Conservation (phyloP, 1,140 invertebrate genomes). For the Coboldia fuscipes region DNA sequence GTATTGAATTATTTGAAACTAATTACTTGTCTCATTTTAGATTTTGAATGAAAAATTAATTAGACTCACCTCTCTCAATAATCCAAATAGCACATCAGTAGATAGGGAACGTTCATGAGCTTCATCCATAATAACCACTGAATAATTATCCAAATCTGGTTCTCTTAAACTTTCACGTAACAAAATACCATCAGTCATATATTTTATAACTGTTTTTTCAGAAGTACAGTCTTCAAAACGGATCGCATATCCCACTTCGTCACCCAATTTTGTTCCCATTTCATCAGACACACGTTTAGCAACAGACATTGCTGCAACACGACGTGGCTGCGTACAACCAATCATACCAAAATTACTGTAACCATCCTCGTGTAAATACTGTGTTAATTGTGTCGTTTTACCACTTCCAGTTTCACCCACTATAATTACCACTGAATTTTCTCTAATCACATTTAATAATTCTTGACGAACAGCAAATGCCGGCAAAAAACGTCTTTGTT, state of each 20-base stretch:
- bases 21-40: too few species aligned
- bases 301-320: constrained; percentile 97
- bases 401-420: constrained; percentile 97
- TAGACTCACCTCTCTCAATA: constrained; percentile 68
- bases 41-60: constrained; percentile 4
- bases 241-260: constrained; percentile 95
- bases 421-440: constrained; percentile 90
- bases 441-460: constrained; percentile 77
- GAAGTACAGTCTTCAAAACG: constrained; percentile 98
- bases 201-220: constrained; percentile 91
- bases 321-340: constrained; percentile 81
- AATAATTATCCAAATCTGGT: constrained; percentile 88
- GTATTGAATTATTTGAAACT: neutral
- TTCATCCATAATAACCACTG: constrained; percentile 97
- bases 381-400: constrained; percentile 91
- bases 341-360: constrained; percentile 87
- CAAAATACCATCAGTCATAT: constrained; percentile 98
- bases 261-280: constrained; percentile 75
- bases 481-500: constrained; percentile 84
- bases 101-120: constrained; percentile 94
- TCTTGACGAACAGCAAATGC: constrained; percentile 92
- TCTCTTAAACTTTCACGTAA: constrained; percentile 86
- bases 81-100: constrained; percentile 94
- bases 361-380: constrained; percentile 95
- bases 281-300: constrained; percentile 98